phyloP scores from a whole-genome alignment of 1,140 invertebrate species.

The Bombyx mori region DNA sequence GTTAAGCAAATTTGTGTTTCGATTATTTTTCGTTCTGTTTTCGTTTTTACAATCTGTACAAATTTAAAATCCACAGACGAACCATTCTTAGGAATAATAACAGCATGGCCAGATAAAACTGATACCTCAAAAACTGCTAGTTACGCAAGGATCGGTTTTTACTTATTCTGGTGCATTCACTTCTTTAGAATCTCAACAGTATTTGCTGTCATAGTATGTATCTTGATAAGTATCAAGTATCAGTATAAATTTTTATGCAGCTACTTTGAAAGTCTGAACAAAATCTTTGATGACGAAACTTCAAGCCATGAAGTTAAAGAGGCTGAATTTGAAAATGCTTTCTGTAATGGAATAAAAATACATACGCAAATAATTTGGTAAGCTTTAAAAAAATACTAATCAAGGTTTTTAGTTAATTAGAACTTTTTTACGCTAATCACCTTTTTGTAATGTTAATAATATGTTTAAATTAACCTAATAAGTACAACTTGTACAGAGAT shows the following conservation, averaged over 20 bases:
- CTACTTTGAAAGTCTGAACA: slow-evolving; percentile 4
- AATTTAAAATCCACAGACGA: slow-evolving; percentile 5
- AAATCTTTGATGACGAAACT: slow-evolving; percentile 1
- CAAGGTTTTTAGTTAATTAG: not conserved
- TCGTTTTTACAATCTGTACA: not conserved
- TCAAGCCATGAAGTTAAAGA: not conserved
- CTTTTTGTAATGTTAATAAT: not conserved
- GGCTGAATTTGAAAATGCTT: slow-evolving; percentile 14
- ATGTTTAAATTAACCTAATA: not conserved
- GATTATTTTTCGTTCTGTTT: not conserved
- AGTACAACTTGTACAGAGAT: not conserved
- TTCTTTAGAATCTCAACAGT: slow-evolving; percentile 3
- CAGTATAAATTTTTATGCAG: slow-evolving; percentile 19
- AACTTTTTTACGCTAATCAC: no score
- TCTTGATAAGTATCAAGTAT: slow-evolving; percentile 13
- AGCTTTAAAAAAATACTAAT: not conserved
- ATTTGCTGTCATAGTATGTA: slow-evolving; percentile 7
- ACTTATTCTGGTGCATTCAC: slow-evolving; percentile 13
- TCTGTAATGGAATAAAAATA: slow-evolving; percentile 14
- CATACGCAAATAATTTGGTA: slow-evolving; percentile 9
- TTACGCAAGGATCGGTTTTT: slow-evolving; percentile 8
- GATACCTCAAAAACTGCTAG: slow-evolving; percentile 6
- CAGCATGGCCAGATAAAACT: slow-evolving; percentile 14
- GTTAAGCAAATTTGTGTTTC: not conserved
- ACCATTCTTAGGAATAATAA: slow-evolving; percentile 14